These are phyloP conservation scores for Drosophila anomalipes DNA, from an alignment of 2,888 invertebrate species.

Conservation along the genomic window DNA sequence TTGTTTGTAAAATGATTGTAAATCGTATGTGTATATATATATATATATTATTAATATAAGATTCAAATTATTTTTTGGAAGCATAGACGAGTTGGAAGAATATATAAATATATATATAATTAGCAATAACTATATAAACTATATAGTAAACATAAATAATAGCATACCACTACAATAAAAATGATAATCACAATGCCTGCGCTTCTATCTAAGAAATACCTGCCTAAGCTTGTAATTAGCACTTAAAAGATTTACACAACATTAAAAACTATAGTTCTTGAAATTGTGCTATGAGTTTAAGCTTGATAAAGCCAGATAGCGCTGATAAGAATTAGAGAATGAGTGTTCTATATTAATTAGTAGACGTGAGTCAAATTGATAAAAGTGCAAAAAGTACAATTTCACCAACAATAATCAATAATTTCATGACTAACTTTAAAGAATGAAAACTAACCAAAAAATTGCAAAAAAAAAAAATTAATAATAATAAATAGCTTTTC, in stretches of 20 bases:
- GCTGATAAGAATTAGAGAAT: neutral
- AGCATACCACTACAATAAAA: neutral
- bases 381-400: neutral
- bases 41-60: neutral
- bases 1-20: neutral
- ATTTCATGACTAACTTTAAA: slow-evolving; percentile 9
- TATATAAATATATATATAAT: neutral
- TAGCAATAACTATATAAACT: neutral
- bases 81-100: neutral
- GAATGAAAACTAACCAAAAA: neutral
- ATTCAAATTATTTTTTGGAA: neutral
- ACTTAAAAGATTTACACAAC: neutral
- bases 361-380: neutral
- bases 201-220: neutral
- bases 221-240: neutral
- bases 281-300: neutral
- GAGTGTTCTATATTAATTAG: neutral
- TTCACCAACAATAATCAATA: neutral
- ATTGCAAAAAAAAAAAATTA: neutral
- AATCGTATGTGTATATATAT: too few relatives aligned
- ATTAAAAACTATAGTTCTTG: neutral
- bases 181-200: neutral
- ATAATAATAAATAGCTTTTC: neutral
- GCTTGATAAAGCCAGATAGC: neutral
- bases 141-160: neutral